Evolutionary conservation across 2,113 vertebrate genomes (phyloP).

Genomic region (Gallinago jamesoni): DNA sequence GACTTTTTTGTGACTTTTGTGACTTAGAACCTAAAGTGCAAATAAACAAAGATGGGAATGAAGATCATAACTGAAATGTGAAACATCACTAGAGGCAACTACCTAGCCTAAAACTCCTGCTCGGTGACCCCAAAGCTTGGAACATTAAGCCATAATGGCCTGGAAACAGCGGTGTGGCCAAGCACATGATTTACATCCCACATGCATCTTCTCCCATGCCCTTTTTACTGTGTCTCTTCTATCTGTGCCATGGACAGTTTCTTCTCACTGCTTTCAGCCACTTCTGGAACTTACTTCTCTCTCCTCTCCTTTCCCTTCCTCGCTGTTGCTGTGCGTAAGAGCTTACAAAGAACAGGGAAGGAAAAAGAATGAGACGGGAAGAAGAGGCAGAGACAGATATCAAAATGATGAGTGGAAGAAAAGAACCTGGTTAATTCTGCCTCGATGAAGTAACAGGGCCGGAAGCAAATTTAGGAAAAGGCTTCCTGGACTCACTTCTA

Average conservation of each 20-base stretch:
- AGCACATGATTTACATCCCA: neutral
- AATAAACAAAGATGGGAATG: neutral
- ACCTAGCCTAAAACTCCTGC: neutral
- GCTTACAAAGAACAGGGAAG: neutral
- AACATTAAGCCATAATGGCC: neutral
- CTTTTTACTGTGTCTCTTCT: neutral
- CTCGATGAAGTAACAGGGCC: neutral
- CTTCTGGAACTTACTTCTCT: neutral
- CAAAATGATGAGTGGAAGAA: neutral
- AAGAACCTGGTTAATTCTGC: neutral
- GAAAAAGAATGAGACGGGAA: neutral
- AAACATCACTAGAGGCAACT: neutral
- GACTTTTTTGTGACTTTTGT: too few species aligned
- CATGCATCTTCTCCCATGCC: neutral
- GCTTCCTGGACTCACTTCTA: neutral
- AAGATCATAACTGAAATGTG: neutral
- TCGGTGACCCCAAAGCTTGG: neutral
- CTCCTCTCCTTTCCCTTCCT: neutral
- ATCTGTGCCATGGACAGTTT: neutral
- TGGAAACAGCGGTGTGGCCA: neutral
- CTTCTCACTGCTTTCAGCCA: neutral
- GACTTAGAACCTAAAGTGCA: neutral
- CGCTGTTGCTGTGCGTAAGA: rapidly evolving
- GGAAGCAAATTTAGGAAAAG: neutral
- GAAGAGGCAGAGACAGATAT: neutral